Conservation (phyloP, 2,888 invertebrate species). For the Anodontia alba region DNA sequence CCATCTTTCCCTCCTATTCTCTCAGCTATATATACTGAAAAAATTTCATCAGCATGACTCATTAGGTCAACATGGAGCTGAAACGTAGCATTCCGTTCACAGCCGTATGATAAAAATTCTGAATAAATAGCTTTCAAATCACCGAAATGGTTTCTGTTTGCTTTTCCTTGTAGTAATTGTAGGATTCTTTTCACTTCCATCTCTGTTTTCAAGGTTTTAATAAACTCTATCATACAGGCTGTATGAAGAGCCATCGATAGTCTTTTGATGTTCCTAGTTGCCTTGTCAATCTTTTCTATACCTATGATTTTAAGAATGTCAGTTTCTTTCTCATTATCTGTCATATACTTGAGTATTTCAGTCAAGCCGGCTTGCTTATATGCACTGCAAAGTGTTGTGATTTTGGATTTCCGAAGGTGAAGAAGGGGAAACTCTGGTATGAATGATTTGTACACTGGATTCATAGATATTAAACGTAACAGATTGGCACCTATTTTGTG, state of each 20-base stretch:
- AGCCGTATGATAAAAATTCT: neutral
- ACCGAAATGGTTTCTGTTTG: neutral
- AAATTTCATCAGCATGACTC: neutral
- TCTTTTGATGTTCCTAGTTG: slow-evolving; percentile 30
- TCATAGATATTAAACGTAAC: slow-evolving; percentile 21
- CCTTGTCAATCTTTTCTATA: slow-evolving; percentile 36
- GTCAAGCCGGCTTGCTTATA: slow-evolving; percentile 43
- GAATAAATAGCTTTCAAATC: neutral
- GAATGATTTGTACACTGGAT: slow-evolving; percentile 29
- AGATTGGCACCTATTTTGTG: slow-evolving; percentile 47
- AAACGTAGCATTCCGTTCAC: neutral
- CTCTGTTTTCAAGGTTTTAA: neutral
- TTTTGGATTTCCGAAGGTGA: slow-evolving; percentile 51
- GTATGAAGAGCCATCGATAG: slow-evolving; percentile 26
- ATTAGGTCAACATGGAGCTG: neutral
- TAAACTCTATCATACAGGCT: slow-evolving; percentile 10
- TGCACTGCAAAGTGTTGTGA: slow-evolving; percentile 35
- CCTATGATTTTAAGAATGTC: slow-evolving; percentile 19
- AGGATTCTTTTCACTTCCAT: neutral
- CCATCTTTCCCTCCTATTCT: neutral
- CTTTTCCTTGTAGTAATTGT: neutral
- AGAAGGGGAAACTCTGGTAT: slow-evolving; percentile 52
- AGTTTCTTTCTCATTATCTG: slow-evolving; percentile 18
- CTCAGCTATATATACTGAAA: neutral
- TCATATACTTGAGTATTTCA: slow-evolving; percentile 47